Evolutionary conservation across 2,797 vertebrate species (phyloP), one percentile per base, ranked within the genome.

Genomic region (Gephyroberyx darwinii): DNA sequence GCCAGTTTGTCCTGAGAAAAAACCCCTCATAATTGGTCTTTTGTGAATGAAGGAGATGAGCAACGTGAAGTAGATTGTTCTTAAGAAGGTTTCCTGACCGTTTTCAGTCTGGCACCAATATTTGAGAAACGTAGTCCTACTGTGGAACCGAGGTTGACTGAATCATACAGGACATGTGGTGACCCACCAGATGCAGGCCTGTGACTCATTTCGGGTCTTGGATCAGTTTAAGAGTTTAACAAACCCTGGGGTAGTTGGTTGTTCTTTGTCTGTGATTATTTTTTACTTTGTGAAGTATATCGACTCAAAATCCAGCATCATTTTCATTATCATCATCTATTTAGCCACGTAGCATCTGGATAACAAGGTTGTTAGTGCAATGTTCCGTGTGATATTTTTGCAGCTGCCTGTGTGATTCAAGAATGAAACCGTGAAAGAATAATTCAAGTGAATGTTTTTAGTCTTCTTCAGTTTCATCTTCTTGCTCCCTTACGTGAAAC

Each of bases 101-200:
- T 74, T 64, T 69, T 81, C 51, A 73, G 54, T 75, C 63, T 71
- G 69, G 69, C 41, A 54, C 50, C 65, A 63, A 74, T 74, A 65
- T 83, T 76, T 74, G 52, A 79, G 63, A 67, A 78, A 70, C 51
- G 47, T 35, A 59, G 69, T 60, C 70, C 74, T 74, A 81, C 69
- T 20, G 48, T 59, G 62, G 68, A 68, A 75, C 62, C 17, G 54
- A 57, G 53, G 41, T 58, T 54, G 19, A 74, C 60, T 79, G 76
- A 89, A 85, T 89, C 76, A 83, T 61, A 57, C 63, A 53, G 65
- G 62, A 47, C 53, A 80, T 78, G 86, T 69, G 80, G 81, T 71
- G 75, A 81, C 70, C 71, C 69, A 77, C 59, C 71, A 80, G 69
- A 80, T 70, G 63, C 65, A 48, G 48, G 69, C 20, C 60, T 75